Base-by-base conservation (phyloP, 2,888 invertebrate genomes). In the Pyrocoelia pectoralis region DNA sequence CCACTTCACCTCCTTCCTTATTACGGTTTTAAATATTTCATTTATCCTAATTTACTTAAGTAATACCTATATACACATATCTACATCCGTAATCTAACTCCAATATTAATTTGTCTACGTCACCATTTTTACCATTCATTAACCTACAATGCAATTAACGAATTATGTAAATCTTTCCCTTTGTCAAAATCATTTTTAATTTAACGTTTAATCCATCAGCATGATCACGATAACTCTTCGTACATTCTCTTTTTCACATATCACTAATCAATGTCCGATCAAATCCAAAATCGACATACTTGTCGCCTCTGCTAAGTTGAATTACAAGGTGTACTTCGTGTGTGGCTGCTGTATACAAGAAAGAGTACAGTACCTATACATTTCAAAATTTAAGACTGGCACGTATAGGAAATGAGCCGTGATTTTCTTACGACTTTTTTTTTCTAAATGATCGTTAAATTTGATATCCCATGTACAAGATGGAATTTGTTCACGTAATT, bases 201-300 rank as follows among this genome's bases (percentile, higher is more conserved):
- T 61, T 56, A 3, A 24, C 50, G 49, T 43, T 41, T n/a, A 56
- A 46, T 49, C 19, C 18, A 53, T 49, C 29, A 43, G 53, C 49
- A 29, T 55, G 38, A 24, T 53, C 54, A 15, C 10, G 53, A 55
- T 61, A 54, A 63, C 56, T 56, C 46, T 43, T 33, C 62, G 40
- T 33, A 40, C 50, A 53, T 57, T 24, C 24, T 24, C 53, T 54
- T 29, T 40, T 58, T 33, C 57, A 33, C 13, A 24, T 46, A 52
- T 54, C 52, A 59, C 48, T 41, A 56, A 64, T 64, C 64, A 64
- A 51, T 59, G 58, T 59, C 63, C 15, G 50, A 59, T 59, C 58
- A 55, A 56, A 64, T 51, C 55, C 46, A 64, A 63, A 59, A 59
- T 59, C 59, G 59, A 54, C 64, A 59, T 58, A 41, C 64, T 64